Conservation (phyloP, 92 coral and sea anemone genomes). For the Actinernus sp. region DNA sequence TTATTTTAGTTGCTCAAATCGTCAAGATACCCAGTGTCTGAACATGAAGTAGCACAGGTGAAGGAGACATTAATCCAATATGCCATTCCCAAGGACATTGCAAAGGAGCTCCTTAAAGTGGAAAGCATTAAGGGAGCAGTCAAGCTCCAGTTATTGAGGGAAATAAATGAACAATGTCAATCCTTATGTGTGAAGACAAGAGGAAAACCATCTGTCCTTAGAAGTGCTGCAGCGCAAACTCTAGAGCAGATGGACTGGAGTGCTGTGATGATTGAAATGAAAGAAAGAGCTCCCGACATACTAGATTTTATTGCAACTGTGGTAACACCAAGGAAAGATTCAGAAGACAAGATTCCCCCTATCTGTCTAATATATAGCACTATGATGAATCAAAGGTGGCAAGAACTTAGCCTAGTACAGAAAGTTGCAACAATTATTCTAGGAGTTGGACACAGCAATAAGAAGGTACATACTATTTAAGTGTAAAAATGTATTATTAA, state of each 20-base stretch:
- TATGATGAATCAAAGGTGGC: too few relatives aligned
- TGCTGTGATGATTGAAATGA: conserved; percentile 47
- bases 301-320: too few relatives aligned
- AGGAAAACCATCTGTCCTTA: conserved; percentile 18
- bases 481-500: too few relatives aligned
- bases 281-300: conserved; percentile 59
- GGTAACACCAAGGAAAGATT: too few relatives aligned
- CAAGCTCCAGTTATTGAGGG: conserved; percentile 16
- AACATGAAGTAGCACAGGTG: background rate
- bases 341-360: too few relatives aligned
- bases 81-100: conserved; percentile 28
- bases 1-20: conserved; percentile 6
- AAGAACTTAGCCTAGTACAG: too few relatives aligned
- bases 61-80: conserved; percentile 10
- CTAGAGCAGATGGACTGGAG: conserved; percentile 36
- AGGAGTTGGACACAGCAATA: too few relatives aligned
- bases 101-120: conserved; percentile 13
- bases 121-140: conserved; percentile 27
- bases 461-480: too few relatives aligned
- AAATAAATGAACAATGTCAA: conserved; percentile 23
- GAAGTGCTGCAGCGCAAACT: conserved; percentile 1
- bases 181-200: conserved; percentile 15
- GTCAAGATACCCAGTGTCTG: conserved; percentile 8
- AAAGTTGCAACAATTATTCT: too few relatives aligned
- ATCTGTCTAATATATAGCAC: too few relatives aligned